Base-by-base conservation (phyloP, 2,113 vertebrate genomes). In the Leucopsar rothschildi region DNA sequence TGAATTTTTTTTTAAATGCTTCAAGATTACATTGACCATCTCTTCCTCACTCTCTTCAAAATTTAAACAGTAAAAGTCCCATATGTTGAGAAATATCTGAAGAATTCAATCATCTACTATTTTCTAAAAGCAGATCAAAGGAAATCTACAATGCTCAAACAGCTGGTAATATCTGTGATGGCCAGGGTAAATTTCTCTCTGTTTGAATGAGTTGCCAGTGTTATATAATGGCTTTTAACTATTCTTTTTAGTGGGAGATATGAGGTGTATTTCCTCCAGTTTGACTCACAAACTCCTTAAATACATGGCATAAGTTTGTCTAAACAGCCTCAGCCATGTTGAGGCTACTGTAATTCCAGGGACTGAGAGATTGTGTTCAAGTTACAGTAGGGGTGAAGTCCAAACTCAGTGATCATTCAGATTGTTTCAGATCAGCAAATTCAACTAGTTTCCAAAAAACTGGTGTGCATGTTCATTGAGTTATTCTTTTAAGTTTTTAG, bases 1-100 rank as follows among this genome's bases (percentile, higher is more conserved):
- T 96, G 93, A 88, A 11, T 29, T 63, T 93, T 90, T 64, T 83
- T 86, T 95, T 84, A 55, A 9, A 80, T 66, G 71, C 39, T 94
- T 95, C 88, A 95, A 88, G 72, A 88, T 95, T 92, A 44, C 14
- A 76, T 77, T 95, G 89, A 89, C 63, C 68, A 85, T 76, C 68
- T 87, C 70, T 86, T 70, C 57, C 27, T 52, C 50, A n/a, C 2
- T 44, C 9, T 68, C 40, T 73, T 80, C 40, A 68, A 65, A 70
- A 68, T 84, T 75, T 64, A 82, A 88, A 60, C 20, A 60, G 50
- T 72, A 88, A 9, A 95, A 91, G 28, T 89, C 66, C 40, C 39
- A 50, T 84, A 86, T 56, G 39, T 87, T 85, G 59, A 92, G 35
- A 96, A 83, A 50, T 65, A 77, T 33, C 77, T 73, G 69, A 88